Evolutionary conservation across 1,140 invertebrate species (phyloP).

Genomic region (Fopius arisanus): DNA sequence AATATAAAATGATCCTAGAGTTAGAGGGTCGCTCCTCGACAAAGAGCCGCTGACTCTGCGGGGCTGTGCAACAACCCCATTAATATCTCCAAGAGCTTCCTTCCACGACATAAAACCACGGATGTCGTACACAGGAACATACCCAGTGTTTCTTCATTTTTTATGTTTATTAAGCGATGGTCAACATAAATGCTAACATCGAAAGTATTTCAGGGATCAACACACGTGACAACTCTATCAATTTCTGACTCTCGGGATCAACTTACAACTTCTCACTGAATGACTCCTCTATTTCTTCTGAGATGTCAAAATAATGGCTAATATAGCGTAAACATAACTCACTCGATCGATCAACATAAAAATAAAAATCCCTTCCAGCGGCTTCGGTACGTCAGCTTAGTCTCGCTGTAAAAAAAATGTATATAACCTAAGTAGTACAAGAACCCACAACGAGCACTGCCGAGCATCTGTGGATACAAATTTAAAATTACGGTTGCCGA

Average conservation of each 20-base stretch:
- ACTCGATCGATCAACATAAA: too few relatives aligned
- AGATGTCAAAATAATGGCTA: too few relatives aligned
- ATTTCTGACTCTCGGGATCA: too few relatives aligned
- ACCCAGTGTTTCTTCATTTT: not conserved
- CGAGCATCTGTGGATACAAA: not conserved
- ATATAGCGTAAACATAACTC: too few relatives aligned
- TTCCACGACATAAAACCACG: conserved; percentile 22
- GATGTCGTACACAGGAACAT: not conserved
- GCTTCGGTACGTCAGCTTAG: too few relatives aligned
- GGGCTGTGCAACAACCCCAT: conserved; percentile 8
- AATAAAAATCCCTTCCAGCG: too few relatives aligned
- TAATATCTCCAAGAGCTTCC: conserved; percentile 20
- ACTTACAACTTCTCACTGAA: too few relatives aligned
- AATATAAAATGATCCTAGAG: conserved; percentile 42
- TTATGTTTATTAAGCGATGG: not conserved
- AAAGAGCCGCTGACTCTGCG: conserved; percentile 34
- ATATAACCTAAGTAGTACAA: too few relatives aligned
- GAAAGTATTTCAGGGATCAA: not conserved
- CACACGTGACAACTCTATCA: too few relatives aligned
- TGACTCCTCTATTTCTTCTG: too few relatives aligned
- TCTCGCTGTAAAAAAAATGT: too few relatives aligned
- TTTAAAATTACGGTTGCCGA: not conserved
- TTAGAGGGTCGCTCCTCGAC: conserved; percentile 26
- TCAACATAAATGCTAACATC: not conserved
- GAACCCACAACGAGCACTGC: too few relatives aligned